These are phyloP conservation scores for Sarcophaga bullata DNA, from an alignment of 1,140 invertebrate genomes.

Conservation along the genomic window DNA sequence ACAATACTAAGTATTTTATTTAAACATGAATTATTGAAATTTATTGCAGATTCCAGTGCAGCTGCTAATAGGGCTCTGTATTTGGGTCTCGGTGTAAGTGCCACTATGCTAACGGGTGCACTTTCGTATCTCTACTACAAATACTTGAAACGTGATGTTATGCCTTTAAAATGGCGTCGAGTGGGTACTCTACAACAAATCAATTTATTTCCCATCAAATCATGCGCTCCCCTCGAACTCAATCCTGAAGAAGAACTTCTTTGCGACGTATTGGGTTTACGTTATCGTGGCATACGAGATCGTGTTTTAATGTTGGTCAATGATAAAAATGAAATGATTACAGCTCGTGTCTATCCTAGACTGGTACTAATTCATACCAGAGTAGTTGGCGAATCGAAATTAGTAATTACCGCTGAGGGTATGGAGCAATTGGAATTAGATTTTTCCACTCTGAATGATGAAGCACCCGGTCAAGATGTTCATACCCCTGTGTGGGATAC, in stretches of 20 bases:
- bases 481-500: conserved; percentile 68
- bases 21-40: not conserved
- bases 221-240: conserved; percentile 64
- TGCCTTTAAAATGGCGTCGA: conserved; percentile 60
- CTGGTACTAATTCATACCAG: conserved; percentile 68
- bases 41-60: conserved; percentile 9
- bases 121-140: conserved; percentile 54
- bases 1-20: not conserved
- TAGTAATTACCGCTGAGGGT: conserved; percentile 64
- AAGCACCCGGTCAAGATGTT: conserved; percentile 56
- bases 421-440: conserved; percentile 68
- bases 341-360: conserved; percentile 67
- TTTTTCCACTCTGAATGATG: conserved; percentile 51
- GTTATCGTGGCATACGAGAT: conserved; percentile 65
- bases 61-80: conserved; percentile 27
- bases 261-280: conserved; percentile 67
- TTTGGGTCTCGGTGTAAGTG: conserved; percentile 52
- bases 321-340: conserved; percentile 67
- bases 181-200: conserved; percentile 68
- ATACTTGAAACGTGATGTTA: conserved; percentile 52
- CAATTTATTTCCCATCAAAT: conserved; percentile 68
- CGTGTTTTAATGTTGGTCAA: conserved; percentile 69
- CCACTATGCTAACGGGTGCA: conserved; percentile 45
- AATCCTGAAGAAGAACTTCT: conserved; percentile 60
- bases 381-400: conserved; percentile 59